These are phyloP conservation scores for Agrotis segetum DNA, from an alignment of 2,888 invertebrate species.

Conservation along the genomic window DNA sequence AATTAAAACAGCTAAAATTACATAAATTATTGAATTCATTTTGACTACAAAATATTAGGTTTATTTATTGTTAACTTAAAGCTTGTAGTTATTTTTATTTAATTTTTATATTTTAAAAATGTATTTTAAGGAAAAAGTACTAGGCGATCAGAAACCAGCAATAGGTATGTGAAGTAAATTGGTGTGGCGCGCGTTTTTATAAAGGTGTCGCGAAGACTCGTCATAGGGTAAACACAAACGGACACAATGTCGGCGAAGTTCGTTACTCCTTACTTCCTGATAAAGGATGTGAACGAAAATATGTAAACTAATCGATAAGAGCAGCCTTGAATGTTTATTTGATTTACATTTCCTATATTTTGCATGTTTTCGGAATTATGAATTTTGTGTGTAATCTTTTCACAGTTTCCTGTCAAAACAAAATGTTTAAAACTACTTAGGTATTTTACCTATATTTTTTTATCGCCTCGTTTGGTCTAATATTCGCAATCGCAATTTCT, in stretches of 20 bases:
- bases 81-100: background rate
- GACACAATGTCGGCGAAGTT: slow-evolving; percentile 75
- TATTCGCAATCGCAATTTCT: too few species aligned
- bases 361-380: slow-evolving; percentile 39
- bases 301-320: slow-evolving; percentile 84
- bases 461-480: too few species aligned
- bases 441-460: too few species aligned
- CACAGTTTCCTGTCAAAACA: slow-evolving; percentile 20
- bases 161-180: slow-evolving; percentile 73
- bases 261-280: slow-evolving; percentile 84
- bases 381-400: slow-evolving; percentile 40
- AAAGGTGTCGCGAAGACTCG: slow-evolving; percentile 74
- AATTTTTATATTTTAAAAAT: slow-evolving; percentile 27
- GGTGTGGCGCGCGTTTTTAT: slow-evolving; percentile 78
- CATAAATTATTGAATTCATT: slow-evolving; percentile 48
- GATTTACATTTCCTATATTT: slow-evolving; percentile 69
- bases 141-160: slow-evolving; percentile 75
- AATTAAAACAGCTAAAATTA: slow-evolving; percentile 43
- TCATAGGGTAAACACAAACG: slow-evolving; percentile 81
- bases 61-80: background rate
- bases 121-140: slow-evolving; percentile 65
- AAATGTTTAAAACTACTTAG: background rate
- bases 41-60: slow-evolving; percentile 13
- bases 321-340: slow-evolving; percentile 73
- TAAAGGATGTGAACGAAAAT: slow-evolving; percentile 82